A percentile compares a stretch with the other conserved stretches of the same genome.
phyloP scores from a whole-genome alignment of 1,140 invertebrate species.

The Campoletis sonorensis region DNA sequence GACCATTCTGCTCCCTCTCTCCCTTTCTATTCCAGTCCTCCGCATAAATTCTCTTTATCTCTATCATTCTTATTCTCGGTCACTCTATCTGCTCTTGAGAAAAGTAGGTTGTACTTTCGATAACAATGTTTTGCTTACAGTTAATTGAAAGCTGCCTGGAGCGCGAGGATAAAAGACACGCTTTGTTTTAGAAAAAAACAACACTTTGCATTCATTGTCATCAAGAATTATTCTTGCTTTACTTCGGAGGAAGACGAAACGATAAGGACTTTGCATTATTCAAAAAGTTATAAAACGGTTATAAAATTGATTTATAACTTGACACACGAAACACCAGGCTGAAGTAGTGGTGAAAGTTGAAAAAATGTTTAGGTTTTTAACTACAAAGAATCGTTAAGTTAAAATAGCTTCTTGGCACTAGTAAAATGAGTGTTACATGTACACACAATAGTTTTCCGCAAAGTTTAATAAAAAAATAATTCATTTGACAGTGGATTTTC shows the following conservation, averaged over 20 bases:
- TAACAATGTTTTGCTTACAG: constrained; percentile 40
- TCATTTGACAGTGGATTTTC: no score
- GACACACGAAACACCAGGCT: neutral
- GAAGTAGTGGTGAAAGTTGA: neutral
- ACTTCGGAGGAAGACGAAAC: neutral
- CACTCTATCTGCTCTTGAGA: neutral
- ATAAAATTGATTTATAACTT: neutral
- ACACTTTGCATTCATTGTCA: neutral
- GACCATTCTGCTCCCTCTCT: neutral
- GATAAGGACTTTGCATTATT: neutral
- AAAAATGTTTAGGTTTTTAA: neutral
- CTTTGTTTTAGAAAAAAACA: constrained; percentile 18
- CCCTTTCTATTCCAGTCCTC: neutral
- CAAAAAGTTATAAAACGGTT: neutral
- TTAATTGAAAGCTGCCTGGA: neutral
- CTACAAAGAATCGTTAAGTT: no score
- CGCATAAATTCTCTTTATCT: neutral
- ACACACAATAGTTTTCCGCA: no score
- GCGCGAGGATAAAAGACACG: neutral
- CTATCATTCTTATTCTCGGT: constrained; percentile 12
- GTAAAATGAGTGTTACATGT: no score
- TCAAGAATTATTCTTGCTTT: constrained; percentile 2
- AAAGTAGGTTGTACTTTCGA: constrained; percentile 29
- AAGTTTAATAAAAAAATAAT: no score
- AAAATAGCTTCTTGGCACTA: no score